These are phyloP conservation scores for Dugesia japonica DNA, from an alignment of 2,888 invertebrate genomes.

Conservation along the genomic window DNA sequence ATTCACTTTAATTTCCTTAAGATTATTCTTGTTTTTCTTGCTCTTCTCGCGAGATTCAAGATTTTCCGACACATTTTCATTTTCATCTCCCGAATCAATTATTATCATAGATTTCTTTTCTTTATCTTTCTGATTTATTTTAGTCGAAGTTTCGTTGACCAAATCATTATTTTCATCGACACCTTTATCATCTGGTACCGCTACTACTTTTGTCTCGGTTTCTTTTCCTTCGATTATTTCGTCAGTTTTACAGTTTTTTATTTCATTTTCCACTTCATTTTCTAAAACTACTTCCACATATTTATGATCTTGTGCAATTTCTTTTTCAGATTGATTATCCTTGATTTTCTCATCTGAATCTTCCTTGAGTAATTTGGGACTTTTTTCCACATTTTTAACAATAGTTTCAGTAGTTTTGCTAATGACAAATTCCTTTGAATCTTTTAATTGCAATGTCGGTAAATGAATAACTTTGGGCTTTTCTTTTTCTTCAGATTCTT, in stretches of 20 bases:
- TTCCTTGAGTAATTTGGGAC: too few relatives aligned
- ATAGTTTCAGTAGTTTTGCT: too few relatives aligned
- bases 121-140: background rate
- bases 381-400: too few relatives aligned
- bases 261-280: background rate
- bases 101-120: background rate
- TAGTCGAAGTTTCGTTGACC: background rate
- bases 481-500: background rate
- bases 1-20: background rate
- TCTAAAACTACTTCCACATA: background rate
- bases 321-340: too few relatives aligned
- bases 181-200: background rate
- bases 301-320: too few relatives aligned
- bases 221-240: background rate
- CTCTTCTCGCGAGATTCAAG: too few relatives aligned
- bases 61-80: too few relatives aligned
- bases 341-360: too few relatives aligned
- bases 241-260: too few relatives aligned
- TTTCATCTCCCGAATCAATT: background rate
- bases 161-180: background rate
- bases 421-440: background rate
- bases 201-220: background rate
- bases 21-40: too few relatives aligned
- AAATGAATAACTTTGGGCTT: background rate
- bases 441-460: background rate